A percentile compares a stretch with the other conserved stretches of the same genome.
phyloP scores from a whole-genome alignment of 2,888 invertebrate genomes.

The Heteromyza rotundicornis region DNA sequence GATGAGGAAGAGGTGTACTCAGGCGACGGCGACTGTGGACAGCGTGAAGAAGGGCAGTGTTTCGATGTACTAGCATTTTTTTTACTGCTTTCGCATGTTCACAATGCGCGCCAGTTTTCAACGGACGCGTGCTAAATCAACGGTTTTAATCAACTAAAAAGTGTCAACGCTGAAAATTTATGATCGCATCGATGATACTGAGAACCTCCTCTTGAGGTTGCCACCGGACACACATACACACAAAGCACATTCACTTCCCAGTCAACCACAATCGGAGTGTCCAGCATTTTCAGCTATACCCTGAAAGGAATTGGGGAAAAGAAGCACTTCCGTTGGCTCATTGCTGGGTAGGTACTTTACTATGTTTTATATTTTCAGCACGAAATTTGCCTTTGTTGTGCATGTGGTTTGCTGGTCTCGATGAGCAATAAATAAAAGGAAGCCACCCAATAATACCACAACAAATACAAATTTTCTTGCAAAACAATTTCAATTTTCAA shows the following conservation, averaged over 20 bases:
- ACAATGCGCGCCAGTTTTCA: background rate
- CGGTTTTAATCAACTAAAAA: constrained; percentile 1
- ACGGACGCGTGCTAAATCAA: background rate
- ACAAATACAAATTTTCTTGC: constrained; percentile 4
- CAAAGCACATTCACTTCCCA: background rate
- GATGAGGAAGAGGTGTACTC: background rate
- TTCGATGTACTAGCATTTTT: background rate
- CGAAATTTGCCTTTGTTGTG: no score
- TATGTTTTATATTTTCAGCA: no score
- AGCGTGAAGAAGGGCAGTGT: background rate
- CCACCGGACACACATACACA: background rate
- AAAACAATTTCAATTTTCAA: background rate
- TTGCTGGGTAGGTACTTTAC: no score
- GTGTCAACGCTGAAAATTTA: constrained; percentile 1
- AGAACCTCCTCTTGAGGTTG: background rate
- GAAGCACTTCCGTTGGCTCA: no score
- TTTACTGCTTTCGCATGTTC: no score
- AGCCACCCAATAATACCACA: background rate
- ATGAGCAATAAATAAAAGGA: background rate
- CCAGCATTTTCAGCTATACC: no score
- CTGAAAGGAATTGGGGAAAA: no score
- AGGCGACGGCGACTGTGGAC: background rate
- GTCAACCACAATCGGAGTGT: no score
- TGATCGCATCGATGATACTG: background rate
- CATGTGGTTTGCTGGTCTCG: no score